Base-by-base conservation (phyloP, 1,140 invertebrate species). In the Drosophila nannoptera region DNA sequence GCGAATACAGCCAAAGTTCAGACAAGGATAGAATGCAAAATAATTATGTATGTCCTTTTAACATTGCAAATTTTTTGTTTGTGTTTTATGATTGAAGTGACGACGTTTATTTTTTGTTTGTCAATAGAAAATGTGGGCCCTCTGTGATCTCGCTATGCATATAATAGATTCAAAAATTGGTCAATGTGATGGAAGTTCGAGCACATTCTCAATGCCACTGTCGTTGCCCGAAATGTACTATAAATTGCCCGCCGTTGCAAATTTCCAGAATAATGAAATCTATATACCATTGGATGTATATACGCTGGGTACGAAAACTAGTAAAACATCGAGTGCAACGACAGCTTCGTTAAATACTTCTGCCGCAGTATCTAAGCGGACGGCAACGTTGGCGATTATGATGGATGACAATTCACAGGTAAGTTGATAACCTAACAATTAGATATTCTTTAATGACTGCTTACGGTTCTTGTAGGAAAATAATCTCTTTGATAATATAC, bases 91-190 rank as follows among this genome's bases (percentile, higher is more conserved):
- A 3, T 22, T 22, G 22, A 22, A 22, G 22, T 22, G 22, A 22
- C 22, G 22, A 12, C 7, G 14, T 43, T 38, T 2, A 38, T 50
- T 5, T 36, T 2, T 4, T 12, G n/a, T 66, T 63, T 72, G 74
- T 82, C 61, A 91, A 5, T 89, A 98, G 96, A 98, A 97, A 96
- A 91, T 99, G 78, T 99, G 97, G 94, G 95, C 97, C 43, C 94
- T 98, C 52, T 98, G 97, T 91, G 98, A 99, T 92, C 91, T 99
- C 58, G 96, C 97, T 5, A 94, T 97, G 91, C 95, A 96, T 64
- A 91, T 99, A 64, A 94, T 99, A 75, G 92, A 96, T 89, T 78
- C 87, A 36, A 89, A 89, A 77, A 73, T 87, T 56, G 83, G 84
- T 22, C 71, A 78, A 49, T 76, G 75, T 67, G 84, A 86, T 62